phyloP scores from a whole-genome alignment of 2,888 invertebrate species.

The Microctonus brassicae region DNA sequence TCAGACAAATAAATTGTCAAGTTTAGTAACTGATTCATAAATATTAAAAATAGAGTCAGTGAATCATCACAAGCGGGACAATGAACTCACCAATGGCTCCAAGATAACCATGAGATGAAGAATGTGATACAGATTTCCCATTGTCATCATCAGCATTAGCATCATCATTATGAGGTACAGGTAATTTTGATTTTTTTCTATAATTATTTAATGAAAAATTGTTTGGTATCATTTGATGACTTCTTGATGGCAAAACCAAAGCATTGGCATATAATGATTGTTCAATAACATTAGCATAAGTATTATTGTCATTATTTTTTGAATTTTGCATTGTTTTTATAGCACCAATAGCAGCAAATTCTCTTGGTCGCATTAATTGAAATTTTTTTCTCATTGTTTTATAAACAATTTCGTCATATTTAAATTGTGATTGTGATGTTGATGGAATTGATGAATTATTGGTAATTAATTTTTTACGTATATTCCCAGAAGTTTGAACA shows the following conservation, averaged over 20 bases:
- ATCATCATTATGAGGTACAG: not conserved
- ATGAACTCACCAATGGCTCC: slow-evolving; percentile 34
- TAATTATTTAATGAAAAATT: not conserved
- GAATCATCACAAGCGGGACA: slow-evolving; percentile 22
- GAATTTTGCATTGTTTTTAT: slow-evolving; percentile 55
- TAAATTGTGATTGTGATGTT: slow-evolving; percentile 43
- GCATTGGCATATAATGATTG: slow-evolving; percentile 61
- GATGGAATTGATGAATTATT: slow-evolving; percentile 23
- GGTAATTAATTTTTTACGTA: slow-evolving; percentile 65
- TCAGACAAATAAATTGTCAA: slow-evolving; percentile 4
- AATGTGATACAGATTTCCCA: not conserved
- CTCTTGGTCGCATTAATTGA: slow-evolving; percentile 73
- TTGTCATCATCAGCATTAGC: not conserved
- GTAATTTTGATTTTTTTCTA: slow-evolving; percentile 9
- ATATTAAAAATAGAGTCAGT: slow-evolving; percentile 19
- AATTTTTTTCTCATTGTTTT: slow-evolving; percentile 64
- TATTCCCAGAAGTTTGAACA: slow-evolving; percentile 73
- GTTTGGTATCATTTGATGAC: slow-evolving; percentile 27
- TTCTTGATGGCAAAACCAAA: slow-evolving; percentile 43
- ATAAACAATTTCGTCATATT: slow-evolving; percentile 54
- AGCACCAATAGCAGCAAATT: slow-evolving; percentile 72
- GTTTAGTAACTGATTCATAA: slow-evolving; percentile 29
- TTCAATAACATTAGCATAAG: slow-evolving; percentile 71
- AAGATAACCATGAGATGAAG: not conserved
- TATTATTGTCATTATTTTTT: slow-evolving; percentile 57